Conservation (phyloP, 2,888 invertebrate genomes). For the Amblyjoppa proteus region DNA sequence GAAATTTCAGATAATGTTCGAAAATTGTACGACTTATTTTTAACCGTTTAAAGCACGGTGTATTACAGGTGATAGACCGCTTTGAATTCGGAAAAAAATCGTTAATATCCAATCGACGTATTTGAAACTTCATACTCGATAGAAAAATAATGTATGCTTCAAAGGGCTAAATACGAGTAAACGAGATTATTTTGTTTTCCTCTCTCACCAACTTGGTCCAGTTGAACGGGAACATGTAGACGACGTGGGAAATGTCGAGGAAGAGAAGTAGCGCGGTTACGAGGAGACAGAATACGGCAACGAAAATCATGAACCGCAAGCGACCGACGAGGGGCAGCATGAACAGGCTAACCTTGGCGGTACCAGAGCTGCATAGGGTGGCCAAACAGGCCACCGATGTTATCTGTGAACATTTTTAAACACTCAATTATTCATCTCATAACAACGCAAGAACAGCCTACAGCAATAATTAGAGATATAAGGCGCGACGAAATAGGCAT, state of each 20-base stretch:
- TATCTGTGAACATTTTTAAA: slow-evolving; percentile 85
- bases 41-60: no score
- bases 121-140: no score
- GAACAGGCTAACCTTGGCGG: slow-evolving; percentile 91
- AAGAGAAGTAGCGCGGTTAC: slow-evolving; percentile 91
- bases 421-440: slow-evolving; percentile 16
- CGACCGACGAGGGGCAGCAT: slow-evolving; percentile 91
- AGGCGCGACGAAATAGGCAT: no score
- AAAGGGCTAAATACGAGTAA: neutral
- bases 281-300: slow-evolving; percentile 91
- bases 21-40: no score
- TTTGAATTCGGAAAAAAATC: no score
- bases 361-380: slow-evolving; percentile 91
- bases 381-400: slow-evolving; percentile 91
- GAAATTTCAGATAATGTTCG: no score
- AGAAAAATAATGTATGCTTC: neutral
- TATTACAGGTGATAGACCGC: no score
- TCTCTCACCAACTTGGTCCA: slow-evolving; percentile 91
- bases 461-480: neutral
- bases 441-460: neutral
- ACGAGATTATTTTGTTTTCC: slow-evolving; percentile 27
- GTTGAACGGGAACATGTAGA: slow-evolving; percentile 92
- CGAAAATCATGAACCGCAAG: slow-evolving; percentile 92
- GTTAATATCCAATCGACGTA: no score
- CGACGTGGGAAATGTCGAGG: slow-evolving; percentile 92